phyloP scores from a whole-genome alignment of 2,113 vertebrate genomes.

The Cheilinus undulatus region DNA sequence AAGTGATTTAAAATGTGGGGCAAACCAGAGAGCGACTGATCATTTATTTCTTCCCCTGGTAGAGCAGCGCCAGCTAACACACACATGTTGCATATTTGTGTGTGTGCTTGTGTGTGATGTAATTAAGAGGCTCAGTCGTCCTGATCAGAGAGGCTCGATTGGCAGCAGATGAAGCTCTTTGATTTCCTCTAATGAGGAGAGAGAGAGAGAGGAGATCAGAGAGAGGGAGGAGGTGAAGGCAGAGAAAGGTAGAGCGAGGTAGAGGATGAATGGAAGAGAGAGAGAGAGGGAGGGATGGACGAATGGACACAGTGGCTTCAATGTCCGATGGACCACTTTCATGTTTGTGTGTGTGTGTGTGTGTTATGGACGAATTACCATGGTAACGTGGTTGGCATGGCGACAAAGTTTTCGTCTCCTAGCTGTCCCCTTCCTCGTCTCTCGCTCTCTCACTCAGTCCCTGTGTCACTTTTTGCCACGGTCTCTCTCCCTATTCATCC shows the following conservation, averaged over 20 bases:
- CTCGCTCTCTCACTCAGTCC: background rate
- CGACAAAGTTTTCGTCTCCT: constrained; percentile 23
- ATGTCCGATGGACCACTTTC: constrained; percentile 49
- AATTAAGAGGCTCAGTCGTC: constrained; percentile 37
- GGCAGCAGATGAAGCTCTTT: constrained; percentile 57
- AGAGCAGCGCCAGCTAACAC: background rate
- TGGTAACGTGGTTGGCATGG: constrained; percentile 53
- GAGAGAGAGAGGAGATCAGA: background rate
- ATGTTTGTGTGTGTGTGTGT: constrained; percentile 20
- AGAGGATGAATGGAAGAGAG: background rate
- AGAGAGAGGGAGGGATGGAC: background rate
- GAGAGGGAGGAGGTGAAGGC: background rate
- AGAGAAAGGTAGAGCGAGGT: background rate
- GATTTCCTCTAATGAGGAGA: constrained; percentile 61
- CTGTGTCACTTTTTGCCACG: background rate
- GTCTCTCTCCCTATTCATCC: background rate
- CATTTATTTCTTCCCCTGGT: too few relatives aligned
- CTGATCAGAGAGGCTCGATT: constrained; percentile 34
- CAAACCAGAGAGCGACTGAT: background rate
- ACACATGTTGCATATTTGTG: constrained; percentile 19
- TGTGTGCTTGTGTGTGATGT: background rate
- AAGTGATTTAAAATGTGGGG: background rate
- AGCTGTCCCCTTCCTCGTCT: background rate
- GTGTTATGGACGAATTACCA: constrained; percentile 28
- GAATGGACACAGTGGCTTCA: constrained; percentile 31